Evolutionary conservation across 1,140 invertebrate species (phyloP).

Genomic region (Drosophila guanche): DNA sequence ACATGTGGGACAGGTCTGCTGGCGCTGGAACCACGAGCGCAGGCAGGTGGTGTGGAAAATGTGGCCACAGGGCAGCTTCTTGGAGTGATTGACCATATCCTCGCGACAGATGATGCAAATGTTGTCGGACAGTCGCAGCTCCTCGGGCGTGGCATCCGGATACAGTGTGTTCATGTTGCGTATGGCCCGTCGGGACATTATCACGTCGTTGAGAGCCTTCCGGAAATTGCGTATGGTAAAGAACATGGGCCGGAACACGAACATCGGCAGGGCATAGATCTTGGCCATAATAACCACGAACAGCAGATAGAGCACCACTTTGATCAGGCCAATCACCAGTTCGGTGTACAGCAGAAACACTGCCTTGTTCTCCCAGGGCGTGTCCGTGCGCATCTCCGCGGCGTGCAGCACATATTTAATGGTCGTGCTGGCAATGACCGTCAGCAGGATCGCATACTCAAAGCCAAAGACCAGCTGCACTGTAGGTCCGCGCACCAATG

Average conservation of each 20-base stretch:
- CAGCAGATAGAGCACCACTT: constrained; percentile 95
- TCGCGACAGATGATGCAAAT: constrained; percentile 98
- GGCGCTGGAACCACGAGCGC: constrained; percentile 99
- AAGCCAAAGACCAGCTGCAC: constrained; percentile 99
- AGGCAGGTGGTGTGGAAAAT: constrained; percentile 99
- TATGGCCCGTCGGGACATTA: constrained; percentile 97
- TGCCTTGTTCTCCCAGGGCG: constrained; percentile 99
- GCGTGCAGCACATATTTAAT: constrained; percentile 98
- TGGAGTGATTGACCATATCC: constrained; percentile 90
- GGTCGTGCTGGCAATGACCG: constrained; percentile 95
- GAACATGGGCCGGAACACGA: constrained; percentile 99
- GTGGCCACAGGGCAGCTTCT: constrained; percentile 99
- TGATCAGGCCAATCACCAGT: constrained; percentile 95
- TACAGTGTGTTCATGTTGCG: constrained; percentile 99
- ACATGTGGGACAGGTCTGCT: constrained; percentile 99
- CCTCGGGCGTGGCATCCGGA: constrained; percentile 97
- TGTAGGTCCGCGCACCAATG: constrained; percentile 96
- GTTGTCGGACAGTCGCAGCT: constrained; percentile 96
- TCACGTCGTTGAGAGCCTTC: constrained; percentile 98
- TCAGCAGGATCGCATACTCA: constrained; percentile 98
- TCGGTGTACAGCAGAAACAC: constrained; percentile 98
- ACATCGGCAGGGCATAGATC: constrained; percentile 98
- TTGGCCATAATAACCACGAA: constrained; percentile 99
- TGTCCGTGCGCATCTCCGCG: constrained; percentile 96
- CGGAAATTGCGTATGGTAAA: constrained; percentile 98